Base-by-base conservation (phyloP, 2,888 invertebrate genomes). In the Tyria jacobaeae region DNA sequence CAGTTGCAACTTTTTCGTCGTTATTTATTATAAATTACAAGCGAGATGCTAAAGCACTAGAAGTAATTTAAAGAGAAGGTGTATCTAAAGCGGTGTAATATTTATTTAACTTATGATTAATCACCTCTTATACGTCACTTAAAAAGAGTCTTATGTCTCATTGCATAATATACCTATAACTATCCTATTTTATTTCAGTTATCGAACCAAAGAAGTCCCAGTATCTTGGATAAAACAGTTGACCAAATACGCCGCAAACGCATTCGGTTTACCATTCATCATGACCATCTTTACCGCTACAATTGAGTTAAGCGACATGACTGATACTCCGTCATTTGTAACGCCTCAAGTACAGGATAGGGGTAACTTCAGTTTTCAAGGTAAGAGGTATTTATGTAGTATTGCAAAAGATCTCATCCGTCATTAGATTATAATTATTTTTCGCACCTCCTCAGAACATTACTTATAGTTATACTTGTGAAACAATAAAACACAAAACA, bases 351-450 rank as follows among this genome's bases (percentile, higher is more conserved):
- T 64, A 34, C 56, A 44, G 17, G 39, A 51, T n/a, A 52, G 14
- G 27, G 63, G 63, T 7, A 64, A 64, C 52, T 56, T 64, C 14
- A 56, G 47, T 7, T 64, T 64, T 35, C 47, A 56, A 14, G 63
- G 63, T 64, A 56, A 60, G 51, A 12, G 7, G 3, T 48, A 21
- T 14, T n/a, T n/a, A n/a, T n/a, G n/a, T n/a, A n/a, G n/a, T n/a
- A n/a, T n/a, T n/a, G n/a, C n/a, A n/a, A n/a, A n/a, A n/a, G n/a
- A n/a, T n/a, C n/a, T n/a, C n/a, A n/a, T n/a, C n/a, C n/a, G n/a
- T n/a, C n/a, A n/a, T n/a, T n/a, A n/a, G n/a, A n/a, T n/a, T n/a
- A n/a, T n/a, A n/a, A n/a, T n/a, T n/a, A n/a, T n/a, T n/a, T n/a
- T n/a, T n/a, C n/a, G n/a, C n/a, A n/a, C n/a, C n/a, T n/a, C n/a